Evolutionary conservation across 2,797 vertebrate species (phyloP), one percentile per base, ranked within the genome.

Genomic region (Orientallactaga sibirica): DNA sequence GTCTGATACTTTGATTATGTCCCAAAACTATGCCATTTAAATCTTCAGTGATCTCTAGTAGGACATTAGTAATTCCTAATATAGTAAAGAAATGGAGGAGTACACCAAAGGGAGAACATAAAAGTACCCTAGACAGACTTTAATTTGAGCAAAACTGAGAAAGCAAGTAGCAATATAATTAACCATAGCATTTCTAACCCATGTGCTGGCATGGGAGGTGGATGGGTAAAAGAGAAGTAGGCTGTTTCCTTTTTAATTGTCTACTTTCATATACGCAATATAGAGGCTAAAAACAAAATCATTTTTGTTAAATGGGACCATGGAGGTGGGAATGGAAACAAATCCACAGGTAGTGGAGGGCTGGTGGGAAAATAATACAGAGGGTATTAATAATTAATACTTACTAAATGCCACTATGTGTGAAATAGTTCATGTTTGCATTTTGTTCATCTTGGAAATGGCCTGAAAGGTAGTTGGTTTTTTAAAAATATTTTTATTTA

Each of bases 1-100:
- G 58, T 16, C n/a, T 6, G 71, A 61, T 11, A 37, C 20, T 88
- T 95, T 92, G 88, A 90, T 86, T 84, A 62, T 82, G 58, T 25
- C 25, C 16, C 55, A 52, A 92, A 81, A 88, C n/a, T 71, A 37
- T 78, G 66, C 41, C 25, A 43, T 27, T 58, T n/a, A 71, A 86
- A 61, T 5, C 62, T 71, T 83, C 52, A 55, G 8, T 77, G 33
- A 94, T 41, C 37, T 80, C 10, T 58, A 14, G 12, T 16, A 52
- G 88, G 16, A 84, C 5, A 9, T 41, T 67, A 68, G 43, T n/a
- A 29, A 79, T 89, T 76, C 64, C 27, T 67, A 79, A 64, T 18
- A 27, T 1, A 71, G 4, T 43, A 77, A 76, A 78, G n/a, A 41
- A 43, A 10, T 29, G 16, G 67, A 66, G 20, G 67, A 29, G 2